Base-by-base conservation (phyloP, 2,797 vertebrate species). In the Rhinophrynus dorsalis region DNA sequence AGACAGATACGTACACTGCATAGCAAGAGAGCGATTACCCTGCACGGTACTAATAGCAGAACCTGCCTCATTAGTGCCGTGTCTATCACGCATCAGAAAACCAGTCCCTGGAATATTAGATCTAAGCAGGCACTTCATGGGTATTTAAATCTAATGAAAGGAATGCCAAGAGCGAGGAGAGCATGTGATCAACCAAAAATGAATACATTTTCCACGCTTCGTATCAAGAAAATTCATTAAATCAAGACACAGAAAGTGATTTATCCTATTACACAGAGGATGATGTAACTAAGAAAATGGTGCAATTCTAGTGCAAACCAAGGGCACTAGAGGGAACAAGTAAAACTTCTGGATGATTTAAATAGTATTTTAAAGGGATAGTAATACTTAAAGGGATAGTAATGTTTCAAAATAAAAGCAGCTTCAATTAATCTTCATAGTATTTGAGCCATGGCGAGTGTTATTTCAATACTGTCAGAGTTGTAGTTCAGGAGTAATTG, bases 141-240 rank as follows among this genome's bases (percentile, higher is more conserved):
- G 21, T 54, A 30, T 30, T 51, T 54, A 54, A 20, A 54, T 4
- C 11, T 27, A 51, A 51, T 51, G 48, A 51, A 15, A 51, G 48
- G 9, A 27, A 5, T 6, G 48, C 10, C 26, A 18, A n/a, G 24
- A 27, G n/a, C n/a, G 2, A 4, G 40, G 3, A n/a, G n/a, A n/a
- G n/a, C n/a, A n/a, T 15, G 38, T 38, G 35, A 6, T 38, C 3
- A 3, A 42, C n/a, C n/a, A n/a, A 42, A 18, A 42, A 42, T 42
- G 13, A 5, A 15, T 5, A 9, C 5, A 42, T 42, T 42, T 42
- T 17, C 8, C 38, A 17, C 17, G 38, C 38, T 42, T 5, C 5
- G 29, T 4, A 17, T 17, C 5, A 42, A 38, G 35, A 6, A 13
- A 6, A 38, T 38, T 6, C 6, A 38, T 38, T 38, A 13, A 4